Conservation (phyloP, 2,797 vertebrate genomes). For the Chaetophractus vellerosus region DNA sequence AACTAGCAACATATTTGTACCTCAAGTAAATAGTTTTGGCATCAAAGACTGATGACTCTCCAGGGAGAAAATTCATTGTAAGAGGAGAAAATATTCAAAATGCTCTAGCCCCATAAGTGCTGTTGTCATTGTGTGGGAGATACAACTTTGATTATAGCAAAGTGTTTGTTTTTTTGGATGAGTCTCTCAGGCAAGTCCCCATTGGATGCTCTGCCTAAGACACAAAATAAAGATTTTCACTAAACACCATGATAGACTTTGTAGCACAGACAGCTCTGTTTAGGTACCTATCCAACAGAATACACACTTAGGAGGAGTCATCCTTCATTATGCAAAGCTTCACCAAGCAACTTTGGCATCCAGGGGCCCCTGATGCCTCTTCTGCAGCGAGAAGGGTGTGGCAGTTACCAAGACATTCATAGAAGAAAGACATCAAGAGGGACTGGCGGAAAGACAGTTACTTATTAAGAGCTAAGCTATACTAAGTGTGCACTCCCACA, state of each 20-base stretch:
- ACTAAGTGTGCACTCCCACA: neutral
- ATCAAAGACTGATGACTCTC: neutral
- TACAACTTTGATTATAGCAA: neutral
- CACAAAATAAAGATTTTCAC: neutral
- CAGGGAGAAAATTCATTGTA: neutral
- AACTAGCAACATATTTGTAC: conserved; percentile 38
- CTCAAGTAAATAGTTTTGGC: conserved; percentile 54
- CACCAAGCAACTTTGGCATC: neutral
- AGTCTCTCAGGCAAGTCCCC: neutral
- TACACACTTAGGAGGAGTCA: neutral
- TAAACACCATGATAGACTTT: neutral
- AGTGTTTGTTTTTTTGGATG: neutral
- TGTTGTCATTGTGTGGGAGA: neutral
- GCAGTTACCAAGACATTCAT: neutral
- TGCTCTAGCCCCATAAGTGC: neutral
- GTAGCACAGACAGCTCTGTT: neutral
- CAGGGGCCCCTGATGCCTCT: rapidly evolving
- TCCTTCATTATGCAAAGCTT: neutral
- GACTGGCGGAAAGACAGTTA: neutral
- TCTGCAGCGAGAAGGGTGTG: neutral
- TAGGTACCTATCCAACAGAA: neutral
- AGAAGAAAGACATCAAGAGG: neutral
- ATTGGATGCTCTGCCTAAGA: neutral
- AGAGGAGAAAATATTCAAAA: neutral
- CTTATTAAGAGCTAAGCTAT: neutral